These are phyloP conservation scores for Heliconius melpomene DNA, from an alignment of 1,140 invertebrate species.

Conservation along the genomic window DNA sequence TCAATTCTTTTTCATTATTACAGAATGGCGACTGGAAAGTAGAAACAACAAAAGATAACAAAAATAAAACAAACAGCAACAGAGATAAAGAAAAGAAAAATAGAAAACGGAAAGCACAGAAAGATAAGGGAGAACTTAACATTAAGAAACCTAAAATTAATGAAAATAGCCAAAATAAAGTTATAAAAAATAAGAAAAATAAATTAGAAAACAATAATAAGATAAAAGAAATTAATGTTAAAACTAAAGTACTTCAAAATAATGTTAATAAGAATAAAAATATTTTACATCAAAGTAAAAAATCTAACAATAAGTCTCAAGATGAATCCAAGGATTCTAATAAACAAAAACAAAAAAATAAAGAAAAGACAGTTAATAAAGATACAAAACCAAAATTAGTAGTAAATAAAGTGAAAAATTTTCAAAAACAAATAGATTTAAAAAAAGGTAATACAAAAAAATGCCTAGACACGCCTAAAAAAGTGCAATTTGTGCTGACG, in stretches of 20 bases:
- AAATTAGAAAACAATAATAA: constrained; percentile 35
- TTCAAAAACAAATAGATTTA: constrained; percentile 48
- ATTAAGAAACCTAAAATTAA: constrained; percentile 40
- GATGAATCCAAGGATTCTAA: background rate
- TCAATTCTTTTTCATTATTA: constrained; percentile 16
- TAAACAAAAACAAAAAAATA: constrained; percentile 19
- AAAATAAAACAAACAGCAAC: constrained; percentile 43
- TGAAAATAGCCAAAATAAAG: background rate
- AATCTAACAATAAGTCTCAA: too few species aligned
- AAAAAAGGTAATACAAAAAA: constrained; percentile 42
- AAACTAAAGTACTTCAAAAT: constrained; percentile 17
- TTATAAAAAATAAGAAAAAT: constrained; percentile 25
- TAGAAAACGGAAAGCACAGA: constrained; percentile 33
- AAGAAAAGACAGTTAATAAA: constrained; percentile 35
- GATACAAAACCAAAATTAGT: constrained; percentile 43
- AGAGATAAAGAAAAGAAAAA: constrained; percentile 47
- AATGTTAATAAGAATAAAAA: constrained; percentile 15
- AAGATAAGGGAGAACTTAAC: constrained; percentile 2
- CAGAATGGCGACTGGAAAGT: constrained; percentile 64
- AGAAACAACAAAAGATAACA: constrained; percentile 49
- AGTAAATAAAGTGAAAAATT: constrained; percentile 61
- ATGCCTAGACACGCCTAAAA: constrained; percentile 59
- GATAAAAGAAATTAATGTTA: constrained; percentile 29
- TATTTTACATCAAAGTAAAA: too few species aligned
- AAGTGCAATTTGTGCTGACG: constrained; percentile 85